phyloP scores from a whole-genome alignment of 2,888 invertebrate genomes.

The Plusia festucae region DNA sequence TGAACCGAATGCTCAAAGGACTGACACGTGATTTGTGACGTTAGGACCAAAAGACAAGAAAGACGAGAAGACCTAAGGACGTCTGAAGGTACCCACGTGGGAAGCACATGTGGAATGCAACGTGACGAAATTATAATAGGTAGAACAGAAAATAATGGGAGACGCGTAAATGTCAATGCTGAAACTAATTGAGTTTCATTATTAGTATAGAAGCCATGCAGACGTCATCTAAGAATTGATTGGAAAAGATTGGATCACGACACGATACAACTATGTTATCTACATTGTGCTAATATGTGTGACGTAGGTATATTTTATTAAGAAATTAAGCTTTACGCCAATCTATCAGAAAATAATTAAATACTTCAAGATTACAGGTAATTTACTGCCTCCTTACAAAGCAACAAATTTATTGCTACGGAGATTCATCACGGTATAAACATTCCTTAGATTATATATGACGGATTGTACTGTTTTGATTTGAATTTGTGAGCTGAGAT shows the following conservation, averaged over 20 bases:
- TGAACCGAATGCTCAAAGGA: slow-evolving; percentile 15
- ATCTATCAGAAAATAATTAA: too few species aligned
- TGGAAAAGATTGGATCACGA: background rate
- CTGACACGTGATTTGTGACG: slow-evolving; percentile 37
- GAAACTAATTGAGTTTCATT: background rate
- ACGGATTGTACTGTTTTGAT: too few species aligned
- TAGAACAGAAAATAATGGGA: background rate
- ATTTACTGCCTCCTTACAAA: too few species aligned
- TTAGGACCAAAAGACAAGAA: slow-evolving; percentile 14
- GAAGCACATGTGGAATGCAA: slow-evolving; percentile 5
- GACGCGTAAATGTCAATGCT: background rate
- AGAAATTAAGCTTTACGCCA: too few species aligned
- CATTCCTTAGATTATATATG: too few species aligned
- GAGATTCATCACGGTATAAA: too few species aligned
- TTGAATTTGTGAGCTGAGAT: too few species aligned
- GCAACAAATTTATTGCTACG: too few species aligned
- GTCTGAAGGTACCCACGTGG: slow-evolving; percentile 29
- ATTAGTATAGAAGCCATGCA: background rate
- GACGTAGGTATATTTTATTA: too few species aligned
- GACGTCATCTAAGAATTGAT: background rate
- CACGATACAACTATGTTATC: too few species aligned
- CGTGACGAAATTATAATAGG: background rate
- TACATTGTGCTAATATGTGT: too few species aligned
- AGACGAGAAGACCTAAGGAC: background rate
- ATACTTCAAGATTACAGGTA: too few species aligned